phyloP scores from a whole-genome alignment of 2,113 vertebrate genomes.

The Rhea pennata region DNA sequence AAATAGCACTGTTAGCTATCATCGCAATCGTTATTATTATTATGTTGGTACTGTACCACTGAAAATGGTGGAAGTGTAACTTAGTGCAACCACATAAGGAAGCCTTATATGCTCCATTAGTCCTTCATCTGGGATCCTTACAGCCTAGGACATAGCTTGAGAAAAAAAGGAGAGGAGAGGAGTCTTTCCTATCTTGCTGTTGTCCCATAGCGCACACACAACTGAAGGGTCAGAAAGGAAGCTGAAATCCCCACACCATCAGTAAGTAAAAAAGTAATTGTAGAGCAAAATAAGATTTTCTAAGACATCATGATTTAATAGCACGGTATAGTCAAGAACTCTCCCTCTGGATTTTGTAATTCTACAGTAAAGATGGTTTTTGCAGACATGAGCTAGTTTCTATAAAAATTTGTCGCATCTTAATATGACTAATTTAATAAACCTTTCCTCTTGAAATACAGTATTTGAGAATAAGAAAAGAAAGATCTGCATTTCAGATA shows the following conservation, averaged over 20 bases:
- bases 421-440: not conserved
- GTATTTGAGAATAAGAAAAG: not conserved
- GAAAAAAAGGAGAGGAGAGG: not conserved
- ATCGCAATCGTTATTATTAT: not conserved
- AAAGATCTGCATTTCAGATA: not conserved
- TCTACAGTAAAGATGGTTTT: not conserved
- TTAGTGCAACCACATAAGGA: not conserved
- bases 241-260: not conserved
- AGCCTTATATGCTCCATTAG: not conserved
- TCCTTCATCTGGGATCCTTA: not conserved
- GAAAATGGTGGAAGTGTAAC: not conserved
- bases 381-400: not conserved
- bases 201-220: too few relatives aligned
- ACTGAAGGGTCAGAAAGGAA: not conserved
- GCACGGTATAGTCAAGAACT: not conserved
- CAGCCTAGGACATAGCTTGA: not conserved
- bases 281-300: not conserved
- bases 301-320: fast-evolving
- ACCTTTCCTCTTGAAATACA: not conserved
- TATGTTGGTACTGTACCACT: not conserved
- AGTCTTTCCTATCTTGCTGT: too few relatives aligned
- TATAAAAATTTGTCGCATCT: not conserved
- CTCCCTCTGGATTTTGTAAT: not conserved
- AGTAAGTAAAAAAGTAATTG: not conserved
- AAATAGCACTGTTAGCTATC: not conserved